phyloP scores from a whole-genome alignment of 2,888 invertebrate genomes.

The Hypena proboscidalis region DNA sequence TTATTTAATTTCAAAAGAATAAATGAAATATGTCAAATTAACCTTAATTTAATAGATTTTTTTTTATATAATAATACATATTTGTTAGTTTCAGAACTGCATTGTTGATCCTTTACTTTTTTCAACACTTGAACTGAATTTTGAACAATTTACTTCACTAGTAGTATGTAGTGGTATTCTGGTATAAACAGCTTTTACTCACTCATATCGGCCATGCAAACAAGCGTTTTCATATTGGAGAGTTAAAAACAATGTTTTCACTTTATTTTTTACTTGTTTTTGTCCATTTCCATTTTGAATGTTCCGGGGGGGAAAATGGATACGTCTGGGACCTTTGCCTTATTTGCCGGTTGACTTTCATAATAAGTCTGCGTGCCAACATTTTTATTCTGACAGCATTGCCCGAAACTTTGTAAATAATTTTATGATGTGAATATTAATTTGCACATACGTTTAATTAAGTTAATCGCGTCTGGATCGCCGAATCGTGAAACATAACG shows the following conservation, averaged over 20 bases:
- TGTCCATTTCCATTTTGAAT: conserved; percentile 71
- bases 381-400: conserved; percentile 47
- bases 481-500: conserved; percentile 21
- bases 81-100: too few species aligned
- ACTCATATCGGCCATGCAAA: too few species aligned
- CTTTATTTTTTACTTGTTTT: conserved; percentile 79
- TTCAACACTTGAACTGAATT: too few species aligned
- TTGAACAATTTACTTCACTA: too few species aligned
- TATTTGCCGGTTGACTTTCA: conserved; percentile 64
- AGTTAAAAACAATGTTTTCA: conserved; percentile 79
- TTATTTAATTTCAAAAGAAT: too few species aligned
- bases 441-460: conserved; percentile 23
- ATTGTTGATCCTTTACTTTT: too few species aligned
- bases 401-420: conserved; percentile 40
- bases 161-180: too few species aligned
- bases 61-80: too few species aligned
- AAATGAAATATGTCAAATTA: too few species aligned
- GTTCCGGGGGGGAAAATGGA: conserved; percentile 66
- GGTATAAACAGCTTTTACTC: too few species aligned
- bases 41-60: too few species aligned
- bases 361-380: conserved; percentile 48
- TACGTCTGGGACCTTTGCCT: conserved; percentile 65
- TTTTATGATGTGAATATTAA: conserved; percentile 33
- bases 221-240: too few species aligned
- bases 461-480: conserved; percentile 22